Evolutionary conservation across 2,797 vertebrate species (phyloP), one percentile per base, ranked within the genome.

Genomic region (Xiphophorus birchmanni): DNA sequence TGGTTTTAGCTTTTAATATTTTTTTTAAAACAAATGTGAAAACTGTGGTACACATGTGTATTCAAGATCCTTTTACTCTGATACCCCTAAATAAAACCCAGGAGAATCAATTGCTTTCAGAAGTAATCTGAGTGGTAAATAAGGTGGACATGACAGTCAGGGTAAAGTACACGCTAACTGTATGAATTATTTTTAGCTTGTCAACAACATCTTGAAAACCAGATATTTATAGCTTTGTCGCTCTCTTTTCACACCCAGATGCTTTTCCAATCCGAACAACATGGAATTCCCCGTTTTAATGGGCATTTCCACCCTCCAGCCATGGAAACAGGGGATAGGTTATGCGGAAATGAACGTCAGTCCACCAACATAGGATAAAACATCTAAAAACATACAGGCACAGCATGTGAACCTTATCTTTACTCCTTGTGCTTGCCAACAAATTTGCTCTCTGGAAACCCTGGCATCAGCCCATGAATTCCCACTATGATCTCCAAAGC

Each of bases 121-220:
- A 29, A 58, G 11, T 12, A 3, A 58, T n/a, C 26, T 60, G 37
- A 21, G 40, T 10, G 7, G 35, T 67, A 10, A 67, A 23, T 67
- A 67, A 7, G 32, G 10, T 3, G n/a, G 11, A 58, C 23, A 69
- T 6, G 5, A 44, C 17, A 40, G 74, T 77, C 29, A 77, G 35
- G 81, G 88, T 85, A 87, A 86, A 87, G 87, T 74, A 13, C 58
- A 47, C 42, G 21, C 29, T 78, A 52, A 73, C 76, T 52, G 60
- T 23, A 13, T 88, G 15, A 50, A 85, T 42, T 13, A 21, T 75
- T 83, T 92, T 91, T 42, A 87, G 90, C 84, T 88, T 60, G 2
- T 77, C 77, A 86, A 90, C 80, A 86, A 84, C 90, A 93, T 94
- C 93, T 93, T 88, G 88, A 86, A 89, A 91, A 87, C 58, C 37